Conservation (phyloP, 2,888 invertebrate genomes). For the Sepiola atlantica region DNA sequence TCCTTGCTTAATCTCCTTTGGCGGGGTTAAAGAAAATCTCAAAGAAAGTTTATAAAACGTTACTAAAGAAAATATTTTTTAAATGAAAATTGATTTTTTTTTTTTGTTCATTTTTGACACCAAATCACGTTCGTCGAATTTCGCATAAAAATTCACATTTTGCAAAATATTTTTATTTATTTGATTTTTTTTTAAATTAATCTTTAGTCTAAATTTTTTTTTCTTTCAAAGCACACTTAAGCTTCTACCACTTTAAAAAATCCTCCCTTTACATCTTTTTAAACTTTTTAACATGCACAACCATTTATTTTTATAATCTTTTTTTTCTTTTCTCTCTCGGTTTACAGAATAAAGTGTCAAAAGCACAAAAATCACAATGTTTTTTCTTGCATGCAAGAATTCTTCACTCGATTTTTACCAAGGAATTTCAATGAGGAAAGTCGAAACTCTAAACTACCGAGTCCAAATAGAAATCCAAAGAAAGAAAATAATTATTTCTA, state of each 20-base stretch:
- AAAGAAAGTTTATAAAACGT: neutral
- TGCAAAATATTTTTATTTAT: neutral
- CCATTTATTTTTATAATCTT: too few species aligned
- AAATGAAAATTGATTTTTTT: neutral
- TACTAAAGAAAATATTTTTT: neutral
- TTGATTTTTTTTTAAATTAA: neutral
- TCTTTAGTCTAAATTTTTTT: neutral
- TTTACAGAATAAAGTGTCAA: neutral
- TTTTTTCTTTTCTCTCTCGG: neutral
- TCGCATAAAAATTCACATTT: neutral
- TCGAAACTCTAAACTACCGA: neutral
- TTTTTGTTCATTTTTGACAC: neutral
- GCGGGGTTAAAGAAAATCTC: neutral
- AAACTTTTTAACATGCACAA: too few species aligned
- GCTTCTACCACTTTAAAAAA: neutral
- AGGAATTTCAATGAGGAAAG: neutral
- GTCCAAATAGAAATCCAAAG: neutral
- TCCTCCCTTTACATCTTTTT: neutral
- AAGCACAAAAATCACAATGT: neutral
- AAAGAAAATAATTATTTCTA: too few species aligned
- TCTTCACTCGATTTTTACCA: neutral
- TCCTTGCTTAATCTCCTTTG: neutral
- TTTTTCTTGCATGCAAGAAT: neutral
- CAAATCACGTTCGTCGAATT: neutral
- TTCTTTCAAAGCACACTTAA: neutral